Base-by-base conservation (phyloP, 2,888 invertebrate species). In the Iselma pallidipennis region DNA sequence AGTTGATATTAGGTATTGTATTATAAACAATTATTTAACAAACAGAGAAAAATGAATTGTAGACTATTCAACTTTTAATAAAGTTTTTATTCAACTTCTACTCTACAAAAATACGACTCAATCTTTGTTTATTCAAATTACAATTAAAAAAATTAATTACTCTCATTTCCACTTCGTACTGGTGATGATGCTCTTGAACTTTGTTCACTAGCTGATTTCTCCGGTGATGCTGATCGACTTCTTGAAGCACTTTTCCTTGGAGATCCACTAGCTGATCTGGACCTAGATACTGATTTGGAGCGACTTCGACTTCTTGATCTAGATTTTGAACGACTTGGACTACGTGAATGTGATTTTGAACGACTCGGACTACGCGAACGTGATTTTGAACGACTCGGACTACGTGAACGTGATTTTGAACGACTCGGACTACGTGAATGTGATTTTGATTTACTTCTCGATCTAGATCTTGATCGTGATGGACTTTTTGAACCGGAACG, bases 311-410 rank as follows among this genome's bases (percentile, higher is more conserved):
- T 54, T 33, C 63, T 59, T 1, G 67, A 68, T 7, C 57, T 57
- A 4, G 69, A 69, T 51, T 57, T 61, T 1, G 66, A 61, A 37
- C 55, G 49, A 28, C 51, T 54, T 25, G 28, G 45, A 19, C 51
- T 45, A 10, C 86, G 82, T 2, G 86, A 86, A 14, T 85, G 87
- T 1, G 87, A 86, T 28, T 84, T 78, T 16, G 81, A 81, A 52
- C 80, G 79, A 56, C 76, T 78, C 6, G 73, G 71, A 37, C 66
- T 67, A 48, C 56, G 62, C 9, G 67, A 67, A 31, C 61, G 68
- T 1, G 70, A 74, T 49, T 56, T 63, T n/a, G n/a, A n/a, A 51
- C 31, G 63, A 71, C 68, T 81, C 66, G 65, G 75, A 14, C 74
- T 69, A 33, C 77, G 69, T 4, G 80, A 79, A 16, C 74, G 67